Percentiles rank a stretch among this genome's conserved stretches.
phyloP scores from a whole-genome alignment of 1,140 invertebrate species.

The Eurytemora carolleeae region DNA sequence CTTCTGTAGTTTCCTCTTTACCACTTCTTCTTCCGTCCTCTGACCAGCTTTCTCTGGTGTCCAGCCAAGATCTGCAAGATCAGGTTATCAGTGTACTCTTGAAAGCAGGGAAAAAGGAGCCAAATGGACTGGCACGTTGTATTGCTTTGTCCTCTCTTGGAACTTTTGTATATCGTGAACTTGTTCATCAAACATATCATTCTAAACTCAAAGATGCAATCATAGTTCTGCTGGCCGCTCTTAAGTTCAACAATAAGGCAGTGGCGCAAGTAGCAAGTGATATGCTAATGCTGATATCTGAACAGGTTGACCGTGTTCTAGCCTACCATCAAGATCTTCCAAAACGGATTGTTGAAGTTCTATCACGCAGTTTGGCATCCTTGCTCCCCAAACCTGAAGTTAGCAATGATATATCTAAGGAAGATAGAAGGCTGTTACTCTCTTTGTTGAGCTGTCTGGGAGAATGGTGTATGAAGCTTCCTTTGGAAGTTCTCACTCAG shows the following conservation, averaged over 20 bases:
- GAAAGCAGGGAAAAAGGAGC: constrained; percentile 63
- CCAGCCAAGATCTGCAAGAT: constrained; percentile 56
- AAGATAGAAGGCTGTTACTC: constrained; percentile 47
- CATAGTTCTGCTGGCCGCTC: constrained; percentile 58
- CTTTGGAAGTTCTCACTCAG: constrained; percentile 28
- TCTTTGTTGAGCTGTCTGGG: constrained; percentile 69
- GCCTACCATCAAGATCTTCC: constrained; percentile 54
- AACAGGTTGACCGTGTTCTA: constrained; percentile 51
- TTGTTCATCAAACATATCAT: constrained; percentile 33
- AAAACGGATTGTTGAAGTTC: constrained; percentile 46
- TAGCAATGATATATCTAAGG: constrained; percentile 28
- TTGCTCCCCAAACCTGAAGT: constrained; percentile 6
- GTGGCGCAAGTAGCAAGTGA: constrained; percentile 41
- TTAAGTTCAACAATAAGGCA: constrained; percentile 38
- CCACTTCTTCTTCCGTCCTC: constrained; percentile 58
- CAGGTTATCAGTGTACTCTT: constrained; percentile 67
- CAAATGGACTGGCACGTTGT: constrained; percentile 64
- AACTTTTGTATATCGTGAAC: constrained; percentile 45
- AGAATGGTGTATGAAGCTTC: constrained; percentile 72
- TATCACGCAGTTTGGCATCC: constrained; percentile 15
- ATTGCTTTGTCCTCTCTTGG: constrained; percentile 69
- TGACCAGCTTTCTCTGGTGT: constrained; percentile 42
- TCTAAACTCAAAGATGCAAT: constrained; percentile 57
- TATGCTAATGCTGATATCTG: constrained; percentile 52
- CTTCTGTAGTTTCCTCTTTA: constrained; percentile 48